Conservation (phyloP, 92 coral and sea anemone species). For the Porites lobata region DNA sequence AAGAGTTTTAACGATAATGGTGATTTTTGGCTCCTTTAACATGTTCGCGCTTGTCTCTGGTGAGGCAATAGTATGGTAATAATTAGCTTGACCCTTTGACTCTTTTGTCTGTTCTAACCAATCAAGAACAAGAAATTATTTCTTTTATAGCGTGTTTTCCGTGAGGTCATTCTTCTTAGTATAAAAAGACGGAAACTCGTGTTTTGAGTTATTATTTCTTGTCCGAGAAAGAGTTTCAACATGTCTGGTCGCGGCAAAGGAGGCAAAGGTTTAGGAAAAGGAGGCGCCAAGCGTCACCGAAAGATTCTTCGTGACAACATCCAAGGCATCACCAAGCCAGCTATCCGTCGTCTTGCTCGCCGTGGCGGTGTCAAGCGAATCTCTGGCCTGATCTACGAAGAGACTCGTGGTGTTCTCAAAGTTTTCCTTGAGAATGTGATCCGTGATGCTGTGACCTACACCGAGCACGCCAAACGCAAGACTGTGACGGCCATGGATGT, state of each 20-base stretch:
- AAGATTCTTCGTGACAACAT: conserved; percentile 74
- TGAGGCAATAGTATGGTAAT: background rate
- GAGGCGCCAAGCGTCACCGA: conserved; percentile 98
- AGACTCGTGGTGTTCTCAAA: conserved; percentile 96
- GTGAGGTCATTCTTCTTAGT: conserved; percentile 17
- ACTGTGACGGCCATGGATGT: conserved; percentile 97
- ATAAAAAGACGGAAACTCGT: no score
- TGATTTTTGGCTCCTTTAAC: background rate
- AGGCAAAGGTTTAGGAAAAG: conserved; percentile 97
- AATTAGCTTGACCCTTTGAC: background rate
- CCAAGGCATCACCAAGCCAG: conserved; percentile 91
- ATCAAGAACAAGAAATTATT: background rate
- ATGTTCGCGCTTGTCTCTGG: background rate
- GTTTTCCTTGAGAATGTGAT: conserved; percentile 95
- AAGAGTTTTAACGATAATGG: no score
- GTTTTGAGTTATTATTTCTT: no score
- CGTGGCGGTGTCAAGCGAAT: conserved; percentile 96
- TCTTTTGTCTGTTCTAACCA: background rate
- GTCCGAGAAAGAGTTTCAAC: background rate
- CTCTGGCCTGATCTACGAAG: conserved; percentile 85
- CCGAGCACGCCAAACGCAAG: conserved; percentile 97
- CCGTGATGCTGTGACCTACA: conserved; percentile 98
- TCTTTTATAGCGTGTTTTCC: background rate
- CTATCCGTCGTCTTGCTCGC: conserved; percentile 96
- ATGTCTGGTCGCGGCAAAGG: conserved; percentile 90